A percentile compares a stretch with the other conserved stretches of the same genome.
phyloP scores from a whole-genome alignment of 2,797 vertebrate species.

The Notolepis coatsorum region DNA sequence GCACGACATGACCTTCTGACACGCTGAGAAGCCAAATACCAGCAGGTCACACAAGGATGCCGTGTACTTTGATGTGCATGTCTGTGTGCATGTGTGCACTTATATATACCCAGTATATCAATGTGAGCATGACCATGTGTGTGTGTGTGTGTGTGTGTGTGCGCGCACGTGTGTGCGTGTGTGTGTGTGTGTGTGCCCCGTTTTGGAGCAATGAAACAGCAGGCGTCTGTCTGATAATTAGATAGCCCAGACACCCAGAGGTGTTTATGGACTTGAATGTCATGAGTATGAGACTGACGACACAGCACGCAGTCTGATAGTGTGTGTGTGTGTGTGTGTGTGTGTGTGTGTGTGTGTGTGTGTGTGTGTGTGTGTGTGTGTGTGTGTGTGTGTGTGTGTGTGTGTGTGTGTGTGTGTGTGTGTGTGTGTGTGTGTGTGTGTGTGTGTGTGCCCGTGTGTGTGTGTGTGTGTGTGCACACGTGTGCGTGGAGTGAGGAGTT shows the following conservation, averaged over 20 bases:
- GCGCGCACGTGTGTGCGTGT: background rate
- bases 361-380: background rate
- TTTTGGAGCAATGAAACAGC: constrained; percentile 10
- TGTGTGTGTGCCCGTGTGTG: background rate
- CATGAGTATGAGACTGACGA: constrained; percentile 31
- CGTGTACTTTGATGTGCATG: background rate
- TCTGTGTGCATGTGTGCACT: background rate
- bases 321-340: background rate
- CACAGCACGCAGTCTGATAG: constrained; percentile 1
- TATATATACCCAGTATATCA: background rate
- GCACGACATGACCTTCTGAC: constrained; percentile 33
- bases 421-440: background rate
- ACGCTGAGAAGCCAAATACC: constrained; percentile 10
- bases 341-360: background rate
- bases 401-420: background rate
- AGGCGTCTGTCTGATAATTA: constrained; percentile 33
- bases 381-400: background rate
- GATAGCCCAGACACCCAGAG: constrained; percentile 30
- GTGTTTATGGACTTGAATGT: constrained; percentile 29
- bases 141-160: background rate
- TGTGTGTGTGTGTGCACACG: background rate
- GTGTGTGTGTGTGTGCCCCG: background rate
- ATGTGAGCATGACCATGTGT: background rate
- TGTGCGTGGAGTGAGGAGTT: background rate
- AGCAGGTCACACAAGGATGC: background rate